Evolutionary conservation across 2,113 vertebrate genomes (phyloP).

Genomic region (Takifugu bimaculatus): DNA sequence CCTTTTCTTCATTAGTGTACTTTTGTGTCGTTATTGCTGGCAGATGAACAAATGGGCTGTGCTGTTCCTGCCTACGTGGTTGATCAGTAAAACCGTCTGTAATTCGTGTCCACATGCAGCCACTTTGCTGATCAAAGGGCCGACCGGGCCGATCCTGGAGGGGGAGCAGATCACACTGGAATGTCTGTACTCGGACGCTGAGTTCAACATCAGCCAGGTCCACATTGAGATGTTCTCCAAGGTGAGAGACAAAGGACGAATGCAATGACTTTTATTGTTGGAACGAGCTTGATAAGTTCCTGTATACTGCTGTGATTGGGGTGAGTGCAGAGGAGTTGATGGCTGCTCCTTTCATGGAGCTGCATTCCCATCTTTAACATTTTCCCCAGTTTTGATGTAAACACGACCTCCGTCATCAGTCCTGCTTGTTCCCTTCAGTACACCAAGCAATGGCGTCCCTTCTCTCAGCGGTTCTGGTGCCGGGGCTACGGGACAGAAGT

Average conservation of each 20-base stretch:
- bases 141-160: slow-evolving; percentile 56
- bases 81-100: slow-evolving; percentile 8
- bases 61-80: too few species aligned
- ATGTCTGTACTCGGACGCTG: slow-evolving; percentile 58
- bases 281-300: too few species aligned
- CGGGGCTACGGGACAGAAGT: not conserved
- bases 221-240: slow-evolving; percentile 62
- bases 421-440: slow-evolving; percentile 35
- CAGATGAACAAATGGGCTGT: too few species aligned
- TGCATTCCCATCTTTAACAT: too few species aligned
- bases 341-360: not conserved
- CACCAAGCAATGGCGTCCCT: slow-evolving; percentile 36
- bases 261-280: not conserved
- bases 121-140: slow-evolving; percentile 66
- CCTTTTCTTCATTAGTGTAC: too few species aligned
- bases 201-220: slow-evolving; percentile 67
- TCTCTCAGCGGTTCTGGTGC: slow-evolving; percentile 22
- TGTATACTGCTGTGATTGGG: too few species aligned
- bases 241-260: slow-evolving; percentile 47
- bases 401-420: not conserved
- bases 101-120: slow-evolving; percentile 61
- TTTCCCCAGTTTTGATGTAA: not conserved
- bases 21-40: too few species aligned
- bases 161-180: slow-evolving; percentile 62
- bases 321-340: not conserved